phyloP scores from a whole-genome alignment of 2,888 invertebrate species.

The Sclerodermus sp. region DNA sequence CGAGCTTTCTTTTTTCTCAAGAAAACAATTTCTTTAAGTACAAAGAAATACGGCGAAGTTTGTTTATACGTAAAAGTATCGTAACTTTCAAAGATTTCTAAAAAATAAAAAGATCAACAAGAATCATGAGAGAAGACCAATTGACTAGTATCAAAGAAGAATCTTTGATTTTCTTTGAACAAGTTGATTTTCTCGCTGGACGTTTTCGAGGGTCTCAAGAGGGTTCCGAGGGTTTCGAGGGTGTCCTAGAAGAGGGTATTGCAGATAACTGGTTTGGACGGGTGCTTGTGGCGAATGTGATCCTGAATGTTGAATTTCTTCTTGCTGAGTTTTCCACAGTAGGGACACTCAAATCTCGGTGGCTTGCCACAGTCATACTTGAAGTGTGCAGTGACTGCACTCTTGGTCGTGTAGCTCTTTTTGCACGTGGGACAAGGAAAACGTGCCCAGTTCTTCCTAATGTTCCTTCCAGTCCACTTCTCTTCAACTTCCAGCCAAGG shows the following conservation, averaged over 20 bases:
- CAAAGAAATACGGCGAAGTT: no score
- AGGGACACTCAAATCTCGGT: constrained; percentile 51
- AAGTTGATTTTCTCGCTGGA: no score
- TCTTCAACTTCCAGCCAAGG: constrained; percentile 38
- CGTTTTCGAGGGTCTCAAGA: no score
- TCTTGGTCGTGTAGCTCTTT: constrained; percentile 48
- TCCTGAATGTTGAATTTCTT: constrained; percentile 51
- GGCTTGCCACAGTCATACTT: constrained; percentile 55
- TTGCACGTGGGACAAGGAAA: constrained; percentile 46
- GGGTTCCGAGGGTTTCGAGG: neutral
- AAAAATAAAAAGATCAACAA: no score
- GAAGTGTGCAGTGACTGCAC: constrained; percentile 48
- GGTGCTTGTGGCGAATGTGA: constrained; percentile 47
- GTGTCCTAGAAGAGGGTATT: constrained; percentile 37
- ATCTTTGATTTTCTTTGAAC: no score
- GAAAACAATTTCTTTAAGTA: no score
- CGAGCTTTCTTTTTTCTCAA: no score
- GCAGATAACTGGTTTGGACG: constrained; percentile 36
- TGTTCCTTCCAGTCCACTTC: constrained; percentile 19
- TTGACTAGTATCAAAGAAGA: no score
- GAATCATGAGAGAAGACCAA: no score
- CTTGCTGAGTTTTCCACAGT: constrained; percentile 50
- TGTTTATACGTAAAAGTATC: no score
- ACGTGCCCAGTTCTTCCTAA: constrained; percentile 25
- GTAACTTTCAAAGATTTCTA: no score